Conservation (phyloP, 2,113 vertebrate genomes). For the Pao palembangensis region DNA sequence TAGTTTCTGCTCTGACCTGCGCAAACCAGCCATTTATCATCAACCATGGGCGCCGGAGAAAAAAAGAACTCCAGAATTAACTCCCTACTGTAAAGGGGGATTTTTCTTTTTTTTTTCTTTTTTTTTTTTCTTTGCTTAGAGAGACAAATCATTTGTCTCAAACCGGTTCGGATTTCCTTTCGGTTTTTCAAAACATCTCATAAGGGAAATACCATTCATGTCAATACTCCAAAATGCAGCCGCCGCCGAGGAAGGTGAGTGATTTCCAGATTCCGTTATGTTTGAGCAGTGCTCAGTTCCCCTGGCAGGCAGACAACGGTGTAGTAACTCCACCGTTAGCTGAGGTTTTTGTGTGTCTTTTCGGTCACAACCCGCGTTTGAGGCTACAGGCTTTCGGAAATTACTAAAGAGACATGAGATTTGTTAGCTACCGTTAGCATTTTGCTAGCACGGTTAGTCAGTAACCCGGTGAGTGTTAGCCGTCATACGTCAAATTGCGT, state of each 20-base stretch:
- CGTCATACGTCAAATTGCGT: slow-evolving; percentile 45
- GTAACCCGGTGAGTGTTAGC: slow-evolving; percentile 35
- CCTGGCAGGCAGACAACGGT: slow-evolving; percentile 40
- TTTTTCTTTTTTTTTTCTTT: too few relatives aligned
- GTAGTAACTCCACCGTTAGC: slow-evolving; percentile 8
- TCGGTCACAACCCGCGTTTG: neutral
- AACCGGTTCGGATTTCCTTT: slow-evolving; percentile 54
- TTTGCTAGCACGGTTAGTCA: slow-evolving; percentile 43
- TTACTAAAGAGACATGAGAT: neutral
- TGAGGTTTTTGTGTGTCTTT: neutral
- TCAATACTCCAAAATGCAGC: slow-evolving; percentile 89
- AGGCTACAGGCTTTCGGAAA: neutral
- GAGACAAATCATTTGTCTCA: slow-evolving; percentile 30
- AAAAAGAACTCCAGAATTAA: slow-evolving; percentile 56
- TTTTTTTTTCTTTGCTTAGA: neutral
- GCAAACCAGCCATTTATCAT: slow-evolving; percentile 57
- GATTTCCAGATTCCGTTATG: slow-evolving; percentile 53
- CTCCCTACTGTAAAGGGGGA: slow-evolving; percentile 50
- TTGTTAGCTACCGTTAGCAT: slow-evolving; percentile 49
- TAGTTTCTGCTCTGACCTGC: slow-evolving; percentile 28
- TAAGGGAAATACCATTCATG: slow-evolving; percentile 75
- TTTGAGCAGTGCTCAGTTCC: slow-evolving; percentile 30
- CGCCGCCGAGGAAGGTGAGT: slow-evolving; percentile 94
- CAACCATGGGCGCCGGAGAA: slow-evolving; percentile 77
- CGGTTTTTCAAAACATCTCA: slow-evolving; percentile 61